These are phyloP conservation scores for Diplolepis rosae DNA, from an alignment of 2,888 invertebrate species.

Conservation along the genomic window DNA sequence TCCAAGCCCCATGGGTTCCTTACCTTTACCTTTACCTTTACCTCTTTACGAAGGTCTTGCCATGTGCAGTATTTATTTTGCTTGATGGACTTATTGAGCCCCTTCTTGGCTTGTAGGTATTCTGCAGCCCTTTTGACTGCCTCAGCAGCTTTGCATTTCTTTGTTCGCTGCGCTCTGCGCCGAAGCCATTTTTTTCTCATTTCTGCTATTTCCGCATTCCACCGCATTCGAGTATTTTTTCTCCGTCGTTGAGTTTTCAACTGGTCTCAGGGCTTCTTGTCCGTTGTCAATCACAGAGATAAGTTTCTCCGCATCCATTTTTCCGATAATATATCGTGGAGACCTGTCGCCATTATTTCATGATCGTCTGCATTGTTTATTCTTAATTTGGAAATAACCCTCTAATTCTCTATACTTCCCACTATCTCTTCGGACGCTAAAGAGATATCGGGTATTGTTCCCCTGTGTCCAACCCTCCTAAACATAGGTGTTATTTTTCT, in stretches of 20 bases:
- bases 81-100: constrained; percentile 25
- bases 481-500: too few relatives aligned
- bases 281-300: neutral
- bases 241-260: too few relatives aligned
- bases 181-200: constrained; percentile 41
- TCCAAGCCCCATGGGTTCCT: constrained; percentile 49
- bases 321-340: too few relatives aligned
- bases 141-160: too few relatives aligned
- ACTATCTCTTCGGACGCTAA: neutral
- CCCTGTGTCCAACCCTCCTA: too few relatives aligned
- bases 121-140: too few relatives aligned
- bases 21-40: too few relatives aligned
- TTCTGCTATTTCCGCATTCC: constrained; percentile 49
- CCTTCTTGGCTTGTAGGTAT: constrained; percentile 26
- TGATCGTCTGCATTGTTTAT: neutral
- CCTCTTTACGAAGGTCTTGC: too few relatives aligned
- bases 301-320: too few relatives aligned
- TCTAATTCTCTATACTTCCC: neutral
- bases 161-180: constrained; percentile 37
- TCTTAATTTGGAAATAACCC: neutral
- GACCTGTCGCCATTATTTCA: too few relatives aligned
- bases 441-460: neutral
- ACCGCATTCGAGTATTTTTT: too few relatives aligned
- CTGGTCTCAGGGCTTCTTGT: too few relatives aligned
- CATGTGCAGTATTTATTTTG: constrained; percentile 42